phyloP scores from a whole-genome alignment of 2,888 invertebrate genomes.

The Nomada lathburiana region DNA sequence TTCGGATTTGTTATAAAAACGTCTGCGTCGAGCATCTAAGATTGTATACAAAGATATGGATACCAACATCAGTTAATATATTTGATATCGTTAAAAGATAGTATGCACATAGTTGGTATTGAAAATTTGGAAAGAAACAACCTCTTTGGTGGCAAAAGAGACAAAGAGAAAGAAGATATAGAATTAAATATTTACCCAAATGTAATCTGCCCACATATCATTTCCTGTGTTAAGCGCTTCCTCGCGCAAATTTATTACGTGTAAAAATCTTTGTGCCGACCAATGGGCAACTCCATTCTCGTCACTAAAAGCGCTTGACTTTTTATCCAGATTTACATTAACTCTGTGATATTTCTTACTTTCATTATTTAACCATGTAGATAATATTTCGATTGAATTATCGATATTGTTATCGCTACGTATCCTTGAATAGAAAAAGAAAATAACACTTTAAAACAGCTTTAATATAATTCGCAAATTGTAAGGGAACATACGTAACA shows the following conservation, averaged over 20 bases:
- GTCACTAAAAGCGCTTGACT: conserved; percentile 85
- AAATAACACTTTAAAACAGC: neutral
- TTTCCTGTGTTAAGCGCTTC: conserved; percentile 90
- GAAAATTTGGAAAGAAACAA: too few relatives aligned
- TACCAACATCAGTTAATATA: neutral
- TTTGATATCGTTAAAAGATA: too few relatives aligned
- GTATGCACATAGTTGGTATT: too few relatives aligned
- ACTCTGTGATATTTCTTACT: conserved; percentile 90
- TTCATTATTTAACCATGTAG: conserved; percentile 89
- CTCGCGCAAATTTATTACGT: conserved; percentile 93
- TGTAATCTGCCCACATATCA: conserved; percentile 94
- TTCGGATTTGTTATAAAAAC: conserved; percentile 90
- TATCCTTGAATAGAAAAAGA: conserved; percentile 87
- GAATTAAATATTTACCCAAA: conserved; percentile 87
- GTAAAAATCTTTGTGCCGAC: conserved; percentile 90
- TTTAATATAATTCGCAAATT: neutral
- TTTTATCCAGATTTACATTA: conserved; percentile 86
- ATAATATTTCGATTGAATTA: conserved; percentile 89
- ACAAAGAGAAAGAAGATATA: neutral
- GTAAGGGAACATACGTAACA: neutral
- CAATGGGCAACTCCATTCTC: conserved; percentile 90
- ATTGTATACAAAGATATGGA: neutral
- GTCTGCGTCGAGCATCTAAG: conserved; percentile 93
- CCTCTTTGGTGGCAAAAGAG: too few relatives aligned
- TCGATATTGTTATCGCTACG: conserved; percentile 95